A percentile compares a stretch with the other conserved stretches of the same genome.
These are phyloP conservation scores for Hypanus sabinus DNA, from an alignment of 2,113 vertebrate genomes.

Conservation along the genomic window DNA sequence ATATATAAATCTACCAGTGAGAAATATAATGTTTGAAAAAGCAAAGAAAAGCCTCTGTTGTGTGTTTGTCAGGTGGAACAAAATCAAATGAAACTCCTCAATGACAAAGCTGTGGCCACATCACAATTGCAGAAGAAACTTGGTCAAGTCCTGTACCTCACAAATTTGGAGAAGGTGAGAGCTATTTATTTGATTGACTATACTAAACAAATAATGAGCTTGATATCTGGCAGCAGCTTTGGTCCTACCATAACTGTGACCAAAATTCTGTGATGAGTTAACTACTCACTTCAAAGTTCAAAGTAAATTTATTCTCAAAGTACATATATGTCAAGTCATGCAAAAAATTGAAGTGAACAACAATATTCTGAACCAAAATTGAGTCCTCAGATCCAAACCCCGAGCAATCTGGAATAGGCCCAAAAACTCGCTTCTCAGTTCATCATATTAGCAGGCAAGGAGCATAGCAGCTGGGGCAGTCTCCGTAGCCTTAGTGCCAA, in stretches of 20 bases:
- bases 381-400: too few relatives aligned
- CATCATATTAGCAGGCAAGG: too few relatives aligned
- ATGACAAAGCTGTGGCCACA: conserved; percentile 86
- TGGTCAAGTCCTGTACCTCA: conserved; percentile 90
- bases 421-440: too few relatives aligned
- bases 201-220: background rate
- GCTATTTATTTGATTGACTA: background rate
- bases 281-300: background rate
- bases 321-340: too few relatives aligned
- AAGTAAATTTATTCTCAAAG: too few relatives aligned
- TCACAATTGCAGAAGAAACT: conserved; percentile 96
- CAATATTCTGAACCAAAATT: too few relatives aligned
- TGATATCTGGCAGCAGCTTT: too few relatives aligned
- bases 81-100: conserved; percentile 85
- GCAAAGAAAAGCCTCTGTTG: conserved; percentile 10
- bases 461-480: too few relatives aligned
- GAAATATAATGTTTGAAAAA: background rate
- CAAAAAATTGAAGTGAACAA: too few relatives aligned
- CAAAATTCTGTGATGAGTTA: background rate
- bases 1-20: background rate
- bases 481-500: too few relatives aligned
- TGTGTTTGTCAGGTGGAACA: conserved; percentile 76
- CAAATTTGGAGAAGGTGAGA: conserved; percentile 86
- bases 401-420: too few relatives aligned
- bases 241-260: background rate